Percentiles rank a stretch among this genome's conserved stretches.
These are phyloP conservation scores for roundworm (Caenorhabditis elegans) DNA, from an alignment of 1,140 invertebrate genomes.

Conservation along the genomic window DNA sequence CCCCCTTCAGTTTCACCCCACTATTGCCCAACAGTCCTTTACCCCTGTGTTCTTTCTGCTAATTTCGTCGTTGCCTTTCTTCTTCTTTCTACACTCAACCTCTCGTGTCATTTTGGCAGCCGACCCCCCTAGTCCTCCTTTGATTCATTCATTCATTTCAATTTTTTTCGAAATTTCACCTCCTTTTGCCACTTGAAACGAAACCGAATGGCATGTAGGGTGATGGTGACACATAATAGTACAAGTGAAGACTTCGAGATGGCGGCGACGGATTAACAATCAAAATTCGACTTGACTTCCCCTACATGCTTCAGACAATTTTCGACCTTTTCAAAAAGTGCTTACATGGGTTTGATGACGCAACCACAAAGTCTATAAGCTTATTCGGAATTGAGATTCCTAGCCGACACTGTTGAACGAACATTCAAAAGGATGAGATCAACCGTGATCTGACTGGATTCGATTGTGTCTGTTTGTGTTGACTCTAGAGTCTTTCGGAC, in stretches of 20 bases:
- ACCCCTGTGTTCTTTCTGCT: neutral
- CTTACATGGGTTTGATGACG: too few species aligned
- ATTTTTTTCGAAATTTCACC: neutral
- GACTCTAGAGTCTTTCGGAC: too few species aligned
- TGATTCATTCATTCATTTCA: neutral
- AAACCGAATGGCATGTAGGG: conserved; percentile 32
- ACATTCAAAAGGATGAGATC: conserved; percentile 11
- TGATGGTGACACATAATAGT: too few species aligned
- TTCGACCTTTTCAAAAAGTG: conserved; percentile 7
- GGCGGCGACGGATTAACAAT: conserved; percentile 1
- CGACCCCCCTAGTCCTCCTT: neutral
- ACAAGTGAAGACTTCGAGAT: conserved; percentile 18
- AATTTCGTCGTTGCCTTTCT: neutral
- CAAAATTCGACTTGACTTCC: neutral
- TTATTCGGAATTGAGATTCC: neutral
- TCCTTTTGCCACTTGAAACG: conserved; percentile 15
- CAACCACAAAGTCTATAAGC: too few species aligned
- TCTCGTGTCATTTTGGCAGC: conserved; percentile 15
- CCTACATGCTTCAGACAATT: neutral
- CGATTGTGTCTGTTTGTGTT: too few species aligned
- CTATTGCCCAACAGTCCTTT: neutral
- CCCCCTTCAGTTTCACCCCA: neutral
- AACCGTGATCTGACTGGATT: neutral
- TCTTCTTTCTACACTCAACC: conserved; percentile 4
- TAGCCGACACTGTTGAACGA: conserved; percentile 5